Conservation (phyloP, 2,113 vertebrate species). For the Psittacus erithacus region DNA sequence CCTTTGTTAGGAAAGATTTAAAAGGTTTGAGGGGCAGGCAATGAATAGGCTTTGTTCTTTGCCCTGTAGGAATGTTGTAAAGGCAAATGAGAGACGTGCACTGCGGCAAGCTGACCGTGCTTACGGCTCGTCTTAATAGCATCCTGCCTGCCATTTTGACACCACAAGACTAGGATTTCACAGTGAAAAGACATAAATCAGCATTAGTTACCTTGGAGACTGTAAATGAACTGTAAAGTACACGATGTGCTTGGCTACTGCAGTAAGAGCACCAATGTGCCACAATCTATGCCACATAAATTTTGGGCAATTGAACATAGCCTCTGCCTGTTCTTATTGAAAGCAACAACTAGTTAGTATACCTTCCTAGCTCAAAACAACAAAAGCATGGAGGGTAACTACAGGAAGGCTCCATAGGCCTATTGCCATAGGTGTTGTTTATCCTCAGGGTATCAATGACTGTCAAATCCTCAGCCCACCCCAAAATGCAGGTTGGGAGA, state of each 20-base stretch:
- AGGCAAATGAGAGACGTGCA: rapidly evolving
- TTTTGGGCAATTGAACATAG: not conserved
- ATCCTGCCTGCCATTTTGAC: not conserved
- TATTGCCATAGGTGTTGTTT: not conserved
- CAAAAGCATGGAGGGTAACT: not conserved
- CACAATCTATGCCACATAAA: not conserved
- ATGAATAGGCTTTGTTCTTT: not conserved
- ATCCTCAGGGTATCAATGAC: rapidly evolving
- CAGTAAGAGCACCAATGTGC: not conserved
- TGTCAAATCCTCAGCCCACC: not conserved
- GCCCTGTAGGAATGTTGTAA: not conserved
- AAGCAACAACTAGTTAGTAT: not conserved
- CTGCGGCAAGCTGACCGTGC: not conserved
- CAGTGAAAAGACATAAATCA: not conserved
- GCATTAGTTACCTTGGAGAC: not conserved
- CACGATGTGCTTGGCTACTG: not conserved
- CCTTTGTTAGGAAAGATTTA: not conserved
- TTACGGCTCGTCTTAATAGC: not conserved
- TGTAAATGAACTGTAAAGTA: not conserved
- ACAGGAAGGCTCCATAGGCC: not conserved
- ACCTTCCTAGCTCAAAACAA: not conserved
- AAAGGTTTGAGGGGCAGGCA: not conserved
- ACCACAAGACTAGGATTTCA: not conserved
- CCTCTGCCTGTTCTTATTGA: not conserved
- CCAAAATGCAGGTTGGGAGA: not conserved